A percentile compares a stretch with the other conserved stretches of the same genome.
Evolutionary conservation across 2,888 invertebrate species (phyloP).

Genomic region (Drosophila nr. perissopoda): DNA sequence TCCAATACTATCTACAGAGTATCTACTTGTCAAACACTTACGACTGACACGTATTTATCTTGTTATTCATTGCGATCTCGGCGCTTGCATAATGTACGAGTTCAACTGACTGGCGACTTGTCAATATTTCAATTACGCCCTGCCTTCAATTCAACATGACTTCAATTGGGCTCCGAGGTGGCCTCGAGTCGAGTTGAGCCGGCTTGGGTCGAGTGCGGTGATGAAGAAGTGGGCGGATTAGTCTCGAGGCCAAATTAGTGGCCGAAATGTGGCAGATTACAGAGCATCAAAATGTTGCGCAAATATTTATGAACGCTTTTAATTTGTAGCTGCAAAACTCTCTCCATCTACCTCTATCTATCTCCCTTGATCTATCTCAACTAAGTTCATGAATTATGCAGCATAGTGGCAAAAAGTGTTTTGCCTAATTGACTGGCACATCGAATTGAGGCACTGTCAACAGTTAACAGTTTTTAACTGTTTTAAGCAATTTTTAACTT

Average conservation of each 20-base stretch:
- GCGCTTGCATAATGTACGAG: constrained; percentile 54
- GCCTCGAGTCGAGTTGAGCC: not conserved
- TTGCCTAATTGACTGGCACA: constrained; percentile 48
- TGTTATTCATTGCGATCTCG: not conserved
- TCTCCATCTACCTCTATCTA: not conserved
- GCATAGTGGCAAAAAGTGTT: constrained; percentile 41
- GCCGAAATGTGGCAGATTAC: constrained; percentile 76
- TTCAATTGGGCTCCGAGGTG: constrained; percentile 17
- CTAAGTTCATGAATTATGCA: constrained; percentile 56
- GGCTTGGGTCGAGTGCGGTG: constrained; percentile 16
- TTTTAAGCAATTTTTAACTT: constrained; percentile 3
- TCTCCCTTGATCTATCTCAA: not conserved
- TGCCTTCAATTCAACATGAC: constrained; percentile 20
- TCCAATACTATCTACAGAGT: constrained; percentile 8
- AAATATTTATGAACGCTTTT: constrained; percentile 75
- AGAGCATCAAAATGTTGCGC: constrained; percentile 66
- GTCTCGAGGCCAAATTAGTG: constrained; percentile 76
- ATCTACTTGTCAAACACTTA: not conserved
- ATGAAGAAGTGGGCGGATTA: constrained; percentile 63
- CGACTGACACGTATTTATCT: not conserved
- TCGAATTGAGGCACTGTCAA: constrained; percentile 12
- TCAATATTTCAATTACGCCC: constrained; percentile 73
- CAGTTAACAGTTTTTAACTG: not conserved
- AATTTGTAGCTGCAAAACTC: constrained; percentile 42
- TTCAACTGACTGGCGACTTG: constrained; percentile 37